These are phyloP conservation scores for Ceyx cyanopectus DNA, from an alignment of 2,113 vertebrate genomes.

Conservation along the genomic window DNA sequence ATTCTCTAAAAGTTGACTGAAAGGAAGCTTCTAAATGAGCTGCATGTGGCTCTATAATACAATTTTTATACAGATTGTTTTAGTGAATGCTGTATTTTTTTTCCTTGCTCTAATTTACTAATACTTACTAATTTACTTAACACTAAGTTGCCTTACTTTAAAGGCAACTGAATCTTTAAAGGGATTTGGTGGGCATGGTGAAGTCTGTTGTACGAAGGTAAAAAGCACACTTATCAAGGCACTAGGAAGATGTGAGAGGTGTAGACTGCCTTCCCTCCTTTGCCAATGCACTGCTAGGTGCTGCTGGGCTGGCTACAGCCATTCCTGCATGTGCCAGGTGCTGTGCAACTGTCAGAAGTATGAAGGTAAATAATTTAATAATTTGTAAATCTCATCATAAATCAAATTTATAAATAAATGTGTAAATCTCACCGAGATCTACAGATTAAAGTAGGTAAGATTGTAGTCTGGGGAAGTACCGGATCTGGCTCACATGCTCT, in stretches of 20 bases:
- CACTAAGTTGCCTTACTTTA: neutral
- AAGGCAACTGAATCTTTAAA: neutral
- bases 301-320: neutral
- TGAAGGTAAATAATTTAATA: neutral
- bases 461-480: neutral
- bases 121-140: too few species aligned
- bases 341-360: neutral
- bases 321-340: fast-evolving
- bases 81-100: neutral
- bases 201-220: neutral
- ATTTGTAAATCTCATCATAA: too few species aligned
- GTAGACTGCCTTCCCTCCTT: neutral
- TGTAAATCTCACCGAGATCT: neutral
- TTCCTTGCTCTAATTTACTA: neutral
- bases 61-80: neutral
- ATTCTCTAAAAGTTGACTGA: neutral
- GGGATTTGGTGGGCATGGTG: neutral
- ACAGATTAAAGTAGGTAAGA: neutral
- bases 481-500: neutral
- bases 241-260: neutral
- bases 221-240: neutral
- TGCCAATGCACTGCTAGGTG: neutral
- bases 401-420: too few species aligned
- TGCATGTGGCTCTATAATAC: neutral
- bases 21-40: neutral